Evolutionary conservation across 2,797 vertebrate genomes (phyloP).

Genomic region (Poecilia picta): DNA sequence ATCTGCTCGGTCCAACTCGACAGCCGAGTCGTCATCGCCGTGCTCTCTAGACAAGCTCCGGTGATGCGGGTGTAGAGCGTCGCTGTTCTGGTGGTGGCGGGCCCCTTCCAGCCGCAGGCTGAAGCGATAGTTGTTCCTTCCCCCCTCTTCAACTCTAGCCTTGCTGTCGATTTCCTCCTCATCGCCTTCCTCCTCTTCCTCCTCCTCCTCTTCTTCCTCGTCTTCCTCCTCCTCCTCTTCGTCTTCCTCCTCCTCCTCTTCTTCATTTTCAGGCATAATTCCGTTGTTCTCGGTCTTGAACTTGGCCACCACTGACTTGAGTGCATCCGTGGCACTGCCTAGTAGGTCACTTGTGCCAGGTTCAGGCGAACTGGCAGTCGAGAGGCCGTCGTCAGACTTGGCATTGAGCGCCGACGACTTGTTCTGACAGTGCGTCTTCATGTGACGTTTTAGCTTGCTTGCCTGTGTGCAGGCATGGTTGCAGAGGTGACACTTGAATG

Average conservation of each 20-base stretch:
- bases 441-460: conserved; percentile 98
- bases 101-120: conserved; percentile 92
- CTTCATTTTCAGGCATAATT: conserved; percentile 91
- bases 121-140: conserved; percentile 88
- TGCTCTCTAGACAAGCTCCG: conserved; percentile 83
- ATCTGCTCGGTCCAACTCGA: conserved; percentile 89
- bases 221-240: conserved; percentile 95
- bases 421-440: conserved; percentile 97
- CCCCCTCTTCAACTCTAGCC: conserved; percentile 62
- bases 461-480: conserved; percentile 98
- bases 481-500: conserved; percentile 97
- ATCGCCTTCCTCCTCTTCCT: conserved; percentile 86
- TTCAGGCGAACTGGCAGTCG: conserved; percentile 93
- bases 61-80: conserved; percentile 81
- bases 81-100: conserved; percentile 95
- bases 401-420: conserved; percentile 90
- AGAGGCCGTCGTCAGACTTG: conserved; percentile 95
- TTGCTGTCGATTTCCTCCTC: conserved; percentile 90
- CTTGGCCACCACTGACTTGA: conserved; percentile 97
- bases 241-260: conserved; percentile 94
- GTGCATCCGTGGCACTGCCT: conserved; percentile 92
- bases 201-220: conserved; percentile 91
- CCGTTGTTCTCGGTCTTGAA: conserved; percentile 95
- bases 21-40: conserved; percentile 87
- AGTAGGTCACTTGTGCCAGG: conserved; percentile 93